A percentile compares a stretch with the other conserved stretches of the same genome.
These are phyloP conservation scores for Sisor rabdophorus DNA, from an alignment of 2,113 vertebrate genomes.

Conservation along the genomic window DNA sequence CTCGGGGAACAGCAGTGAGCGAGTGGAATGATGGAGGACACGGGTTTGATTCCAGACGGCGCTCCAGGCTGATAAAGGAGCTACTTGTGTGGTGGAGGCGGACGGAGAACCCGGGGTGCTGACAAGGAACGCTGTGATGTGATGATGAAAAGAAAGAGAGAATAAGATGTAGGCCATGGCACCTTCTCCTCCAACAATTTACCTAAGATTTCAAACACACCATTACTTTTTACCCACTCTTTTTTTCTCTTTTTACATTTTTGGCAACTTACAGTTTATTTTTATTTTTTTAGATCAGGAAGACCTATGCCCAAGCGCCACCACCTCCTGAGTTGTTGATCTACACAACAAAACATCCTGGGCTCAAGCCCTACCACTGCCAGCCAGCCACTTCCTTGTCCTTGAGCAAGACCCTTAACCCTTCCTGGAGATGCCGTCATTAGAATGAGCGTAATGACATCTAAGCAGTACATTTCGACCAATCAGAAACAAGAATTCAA, in stretches of 20 bases:
- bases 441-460: too few species aligned
- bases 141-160: neutral
- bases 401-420: too few species aligned
- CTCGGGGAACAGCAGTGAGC: constrained; percentile 45
- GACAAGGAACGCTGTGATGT: neutral
- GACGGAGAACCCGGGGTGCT: neutral
- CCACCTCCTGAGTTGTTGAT: too few species aligned
- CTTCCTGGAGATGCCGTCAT: too few species aligned
- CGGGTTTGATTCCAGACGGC: constrained; percentile 33
- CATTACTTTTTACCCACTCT: neutral
- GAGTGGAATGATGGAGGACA: constrained; percentile 46
- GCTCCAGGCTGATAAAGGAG: constrained; percentile 12
- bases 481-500: neutral
- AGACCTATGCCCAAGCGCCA: too few species aligned
- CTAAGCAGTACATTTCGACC: too few species aligned
- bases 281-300: too few species aligned
- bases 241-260: neutral
- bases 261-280: neutral
- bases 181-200: too few species aligned
- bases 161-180: neutral
- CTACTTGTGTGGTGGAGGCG: neutral
- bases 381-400: too few species aligned
- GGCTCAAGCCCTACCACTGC: too few species aligned
- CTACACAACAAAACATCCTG: too few species aligned
- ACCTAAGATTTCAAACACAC: neutral